phyloP scores from a whole-genome alignment of 23 tunicate species.

The Botrylloides violaceus region DNA sequence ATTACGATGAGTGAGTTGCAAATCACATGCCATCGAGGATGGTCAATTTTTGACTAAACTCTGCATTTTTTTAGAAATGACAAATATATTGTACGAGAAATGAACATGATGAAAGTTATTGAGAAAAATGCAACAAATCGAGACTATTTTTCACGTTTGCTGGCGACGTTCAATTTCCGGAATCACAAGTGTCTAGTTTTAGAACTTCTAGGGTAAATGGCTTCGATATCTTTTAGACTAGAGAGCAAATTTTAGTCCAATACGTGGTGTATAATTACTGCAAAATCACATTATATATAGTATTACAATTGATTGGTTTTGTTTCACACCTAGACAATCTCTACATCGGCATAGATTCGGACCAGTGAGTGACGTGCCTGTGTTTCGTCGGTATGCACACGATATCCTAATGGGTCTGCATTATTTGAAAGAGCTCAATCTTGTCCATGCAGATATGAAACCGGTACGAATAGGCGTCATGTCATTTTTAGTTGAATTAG shows the following conservation, averaged over 20 bases:
- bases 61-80: conserved; percentile 18
- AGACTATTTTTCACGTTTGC: conserved; percentile 37
- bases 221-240: not conserved
- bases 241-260: no score
- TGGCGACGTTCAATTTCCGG: conserved; percentile 78
- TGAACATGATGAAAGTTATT: conserved; percentile 53
- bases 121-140: conserved; percentile 23
- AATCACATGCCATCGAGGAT: not conserved
- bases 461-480: conserved; percentile 47
- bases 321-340: conserved; percentile 18
- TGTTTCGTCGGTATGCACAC: conserved; percentile 40
- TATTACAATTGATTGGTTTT: conserved; percentile 3
- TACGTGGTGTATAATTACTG: no score
- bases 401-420: conserved; percentile 53
- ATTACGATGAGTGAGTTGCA: conserved; percentile 23
- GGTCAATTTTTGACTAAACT: not conserved
- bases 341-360: conserved; percentile 20
- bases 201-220: conserved; percentile 82
- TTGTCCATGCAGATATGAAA: conserved; percentile 93
- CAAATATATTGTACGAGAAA: conserved; percentile 67
- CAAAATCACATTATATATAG: no score
- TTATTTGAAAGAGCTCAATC: conserved; percentile 45
- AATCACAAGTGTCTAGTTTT: conserved; percentile 89
- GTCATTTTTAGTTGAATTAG: not conserved
- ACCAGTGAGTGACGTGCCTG: conserved; percentile 28